Evolutionary conservation across 1,140 invertebrate species (phyloP).

Genomic region (Euwallacea similis): DNA sequence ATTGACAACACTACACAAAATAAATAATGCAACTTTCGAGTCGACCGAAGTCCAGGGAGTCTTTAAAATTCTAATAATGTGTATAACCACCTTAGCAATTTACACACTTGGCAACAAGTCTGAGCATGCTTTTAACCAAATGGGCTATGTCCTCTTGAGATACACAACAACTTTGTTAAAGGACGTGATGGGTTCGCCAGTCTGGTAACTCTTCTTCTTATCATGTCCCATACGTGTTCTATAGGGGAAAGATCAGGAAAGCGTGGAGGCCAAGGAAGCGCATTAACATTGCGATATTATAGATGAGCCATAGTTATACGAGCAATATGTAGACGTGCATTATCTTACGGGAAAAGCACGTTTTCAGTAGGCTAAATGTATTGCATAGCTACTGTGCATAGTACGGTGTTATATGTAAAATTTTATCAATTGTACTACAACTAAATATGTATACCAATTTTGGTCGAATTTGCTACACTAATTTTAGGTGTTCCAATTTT

Average conservation of each 20-base stretch:
- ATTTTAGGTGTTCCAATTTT: not conserved
- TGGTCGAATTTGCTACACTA: not conserved
- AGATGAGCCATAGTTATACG: too few species aligned
- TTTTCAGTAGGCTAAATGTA: not conserved
- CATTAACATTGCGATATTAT: too few species aligned
- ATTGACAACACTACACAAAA: not conserved
- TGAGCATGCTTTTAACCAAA: not conserved
- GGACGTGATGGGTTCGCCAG: too few species aligned
- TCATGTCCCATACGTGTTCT: too few species aligned
- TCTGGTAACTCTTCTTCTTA: too few species aligned
- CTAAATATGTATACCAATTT: conserved; percentile 1
- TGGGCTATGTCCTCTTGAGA: too few species aligned
- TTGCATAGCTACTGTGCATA: not conserved
- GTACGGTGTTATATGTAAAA: not conserved
- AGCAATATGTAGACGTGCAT: too few species aligned
- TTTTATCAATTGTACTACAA: not conserved
- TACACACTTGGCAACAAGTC: not conserved
- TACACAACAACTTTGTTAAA: too few species aligned
- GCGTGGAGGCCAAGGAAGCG: too few species aligned
- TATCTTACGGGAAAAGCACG: not conserved
- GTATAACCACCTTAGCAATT: not conserved
- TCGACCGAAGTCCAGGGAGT: not conserved
- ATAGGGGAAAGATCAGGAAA: too few species aligned
- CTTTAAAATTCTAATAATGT: not conserved
- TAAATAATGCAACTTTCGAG: not conserved